phyloP scores from a whole-genome alignment of 2,888 invertebrate species.

The Drosophila prostipennis region DNA sequence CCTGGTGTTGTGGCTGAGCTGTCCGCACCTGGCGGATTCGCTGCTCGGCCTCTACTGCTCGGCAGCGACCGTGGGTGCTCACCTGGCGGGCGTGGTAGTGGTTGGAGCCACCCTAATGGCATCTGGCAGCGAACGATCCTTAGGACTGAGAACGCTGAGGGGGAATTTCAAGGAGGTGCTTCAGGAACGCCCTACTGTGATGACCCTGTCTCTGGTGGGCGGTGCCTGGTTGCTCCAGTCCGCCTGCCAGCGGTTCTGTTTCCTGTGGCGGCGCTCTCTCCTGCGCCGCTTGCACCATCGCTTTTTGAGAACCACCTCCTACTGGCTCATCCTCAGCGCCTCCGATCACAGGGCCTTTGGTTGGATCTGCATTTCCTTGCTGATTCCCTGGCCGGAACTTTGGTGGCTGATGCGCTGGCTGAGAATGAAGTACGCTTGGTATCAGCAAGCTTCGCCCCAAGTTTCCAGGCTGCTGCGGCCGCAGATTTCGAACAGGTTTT shows the following conservation, averaged over 20 bases:
- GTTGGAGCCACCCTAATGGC: background rate
- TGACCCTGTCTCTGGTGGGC: background rate
- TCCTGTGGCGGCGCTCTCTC: slow-evolving; percentile 5
- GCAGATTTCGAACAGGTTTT: slow-evolving; percentile 5
- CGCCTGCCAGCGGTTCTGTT: background rate
- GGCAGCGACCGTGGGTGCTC: slow-evolving; percentile 29
- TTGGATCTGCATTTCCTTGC: slow-evolving; percentile 3
- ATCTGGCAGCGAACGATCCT: background rate
- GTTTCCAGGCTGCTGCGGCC: background rate
- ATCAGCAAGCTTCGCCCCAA: background rate
- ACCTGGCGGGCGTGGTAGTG: slow-evolving; percentile 10
- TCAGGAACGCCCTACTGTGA: slow-evolving; percentile 1
- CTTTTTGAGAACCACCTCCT: slow-evolving; percentile 7
- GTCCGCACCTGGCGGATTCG: background rate
- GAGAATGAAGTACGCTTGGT: fast-evolving
- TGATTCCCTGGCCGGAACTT: slow-evolving; percentile 35
- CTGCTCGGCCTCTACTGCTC: slow-evolving; percentile 2
- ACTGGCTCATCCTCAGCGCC: slow-evolving; percentile 25
- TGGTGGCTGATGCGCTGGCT: slow-evolving; percentile 12
- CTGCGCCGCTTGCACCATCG: background rate
- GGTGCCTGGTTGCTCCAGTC: slow-evolving; percentile 8
- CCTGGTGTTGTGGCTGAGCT: slow-evolving; percentile 12
- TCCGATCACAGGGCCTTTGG: slow-evolving; percentile 37
- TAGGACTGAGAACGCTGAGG: slow-evolving; percentile 14
- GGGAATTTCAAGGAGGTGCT: slow-evolving; percentile 26